Base-by-base conservation (phyloP, 2,888 invertebrate genomes). In the Apocheima hispidaria region DNA sequence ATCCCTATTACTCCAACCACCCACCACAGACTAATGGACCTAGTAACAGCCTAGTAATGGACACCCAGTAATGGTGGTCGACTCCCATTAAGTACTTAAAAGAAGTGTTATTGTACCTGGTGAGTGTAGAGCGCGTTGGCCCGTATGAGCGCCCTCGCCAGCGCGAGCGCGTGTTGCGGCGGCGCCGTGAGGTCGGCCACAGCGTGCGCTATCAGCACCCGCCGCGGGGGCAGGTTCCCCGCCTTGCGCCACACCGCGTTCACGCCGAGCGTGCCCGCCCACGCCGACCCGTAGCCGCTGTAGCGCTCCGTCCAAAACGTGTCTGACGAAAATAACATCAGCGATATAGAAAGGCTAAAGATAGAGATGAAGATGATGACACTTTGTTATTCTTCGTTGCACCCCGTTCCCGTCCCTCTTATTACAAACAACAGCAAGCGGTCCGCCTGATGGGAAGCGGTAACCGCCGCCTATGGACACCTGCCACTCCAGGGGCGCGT, bases 251-350 rank as follows among this genome's bases (percentile, higher is more conserved):
- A 96, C 70, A 98, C 93, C 79, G 98, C 97, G 28, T 96, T 94
- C 63, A 95, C 96, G 95, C 96, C 85, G 94, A 94, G 84, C 94
- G 94, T 53, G 95, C 95, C 75, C 95, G 93, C 89, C 96, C 97
- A 38, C 95, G 94, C 69, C 94, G 93, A 92, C 0, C 96, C 96
- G 92, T 96, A 94, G 0, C 98, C 97, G 93, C 97, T 95, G 87
- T 97, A 98, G 36, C 98, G 94, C 90, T 99, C 98, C 63, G 98
- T 96, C 91, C 97, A 98, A 74, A 96, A 97, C 4, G 98, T 97
- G 44, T 86, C 91, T 91, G 72, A 1, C 0, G 20, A 21, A 38
- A 10, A 2, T 10, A 9, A 2, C n/a, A 33, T 0, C n/a, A 4
- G 33, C 10, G 3, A 33, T 2, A 3, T 10, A 2, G 9, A 12